A percentile compares a stretch with the other conserved stretches of the same genome.
Evolutionary conservation across 2,113 vertebrate genomes (phyloP).

Genomic region (Hiodon tergisus): DNA sequence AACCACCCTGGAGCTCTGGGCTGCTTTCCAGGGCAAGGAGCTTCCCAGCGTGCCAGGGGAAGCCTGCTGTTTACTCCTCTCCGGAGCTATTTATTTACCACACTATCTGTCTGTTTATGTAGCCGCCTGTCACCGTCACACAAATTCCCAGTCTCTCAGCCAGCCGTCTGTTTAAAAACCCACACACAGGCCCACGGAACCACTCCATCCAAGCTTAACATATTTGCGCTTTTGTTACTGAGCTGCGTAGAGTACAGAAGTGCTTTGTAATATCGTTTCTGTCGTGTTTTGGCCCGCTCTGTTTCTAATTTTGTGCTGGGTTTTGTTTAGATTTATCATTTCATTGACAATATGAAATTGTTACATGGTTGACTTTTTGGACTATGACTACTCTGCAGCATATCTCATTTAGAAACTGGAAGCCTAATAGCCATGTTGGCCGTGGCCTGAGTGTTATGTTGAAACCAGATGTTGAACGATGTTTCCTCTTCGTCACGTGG

Average conservation of each 20-base stretch:
- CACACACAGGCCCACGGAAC: not conserved
- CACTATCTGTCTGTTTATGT: slow-evolving; percentile 13
- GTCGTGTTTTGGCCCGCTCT: too few relatives aligned
- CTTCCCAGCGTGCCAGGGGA: slow-evolving; percentile 14
- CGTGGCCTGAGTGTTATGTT: slow-evolving; percentile 36
- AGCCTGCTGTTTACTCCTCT: slow-evolving; percentile 16
- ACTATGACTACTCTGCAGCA: slow-evolving; percentile 11
- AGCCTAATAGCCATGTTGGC: slow-evolving; percentile 35
- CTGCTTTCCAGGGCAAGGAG: slow-evolving; percentile 30
- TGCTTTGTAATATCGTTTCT: too few relatives aligned
- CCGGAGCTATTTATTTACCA: slow-evolving; percentile 22
- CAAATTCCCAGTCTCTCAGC: not conserved
- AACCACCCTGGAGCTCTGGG: slow-evolving; percentile 32
- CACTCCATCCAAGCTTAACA: too few relatives aligned
- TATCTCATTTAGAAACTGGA: slow-evolving; percentile 8
- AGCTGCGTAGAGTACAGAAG: too few relatives aligned
- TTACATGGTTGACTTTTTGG: slow-evolving; percentile 23
- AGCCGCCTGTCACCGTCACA: not conserved
- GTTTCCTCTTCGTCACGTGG: slow-evolving; percentile 46
- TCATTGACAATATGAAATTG: slow-evolving; percentile 12
- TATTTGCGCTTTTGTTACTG: too few relatives aligned
- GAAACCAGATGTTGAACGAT: slow-evolving; percentile 52
- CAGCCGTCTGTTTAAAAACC: not conserved
- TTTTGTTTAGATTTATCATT: slow-evolving; percentile 6
- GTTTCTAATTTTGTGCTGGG: not conserved